Conservation (phyloP, 2,888 invertebrate genomes). For the Synanthedon vespiformis region DNA sequence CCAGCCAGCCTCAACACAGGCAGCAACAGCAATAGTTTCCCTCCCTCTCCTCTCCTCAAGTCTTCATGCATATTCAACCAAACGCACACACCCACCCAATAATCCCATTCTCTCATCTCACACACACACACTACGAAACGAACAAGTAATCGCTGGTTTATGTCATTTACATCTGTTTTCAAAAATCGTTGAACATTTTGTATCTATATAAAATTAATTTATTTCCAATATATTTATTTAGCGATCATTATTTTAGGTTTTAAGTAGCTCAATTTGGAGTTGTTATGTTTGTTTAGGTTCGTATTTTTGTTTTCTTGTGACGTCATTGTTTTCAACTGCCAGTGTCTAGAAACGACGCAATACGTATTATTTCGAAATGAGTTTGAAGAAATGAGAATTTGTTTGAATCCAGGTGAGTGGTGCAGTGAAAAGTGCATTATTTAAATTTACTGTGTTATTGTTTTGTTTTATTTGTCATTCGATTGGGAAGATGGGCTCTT, state of each 20-base stretch:
- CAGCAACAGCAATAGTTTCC: neutral
- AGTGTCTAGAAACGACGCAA: slow-evolving; percentile 71
- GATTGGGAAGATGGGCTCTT: slow-evolving; percentile 18
- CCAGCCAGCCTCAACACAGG: too few species aligned
- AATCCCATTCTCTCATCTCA: neutral
- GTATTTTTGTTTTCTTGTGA: slow-evolving; percentile 55
- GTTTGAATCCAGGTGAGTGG: slow-evolving; percentile 48
- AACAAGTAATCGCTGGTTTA: slow-evolving; percentile 7
- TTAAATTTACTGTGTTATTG: neutral
- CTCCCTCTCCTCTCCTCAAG: neutral
- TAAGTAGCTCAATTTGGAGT: slow-evolving; percentile 11
- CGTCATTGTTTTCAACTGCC: slow-evolving; percentile 72
- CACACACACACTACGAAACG: slow-evolving; percentile 9
- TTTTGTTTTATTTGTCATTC: slow-evolving; percentile 5
- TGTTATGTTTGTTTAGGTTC: slow-evolving; percentile 36
- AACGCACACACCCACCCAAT: neutral
- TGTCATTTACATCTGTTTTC: slow-evolving; percentile 58
- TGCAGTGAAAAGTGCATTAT: neutral
- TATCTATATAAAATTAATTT: slow-evolving; percentile 45
- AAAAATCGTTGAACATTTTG: slow-evolving; percentile 57
- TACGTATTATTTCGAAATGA: slow-evolving; percentile 63
- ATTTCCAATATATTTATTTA: slow-evolving; percentile 41
- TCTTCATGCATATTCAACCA: neutral
- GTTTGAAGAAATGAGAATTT: slow-evolving; percentile 63
- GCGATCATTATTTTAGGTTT: slow-evolving; percentile 17